These are phyloP conservation scores for Orchesellides sinensis DNA, from an alignment of 2,888 invertebrate genomes.

Conservation along the genomic window DNA sequence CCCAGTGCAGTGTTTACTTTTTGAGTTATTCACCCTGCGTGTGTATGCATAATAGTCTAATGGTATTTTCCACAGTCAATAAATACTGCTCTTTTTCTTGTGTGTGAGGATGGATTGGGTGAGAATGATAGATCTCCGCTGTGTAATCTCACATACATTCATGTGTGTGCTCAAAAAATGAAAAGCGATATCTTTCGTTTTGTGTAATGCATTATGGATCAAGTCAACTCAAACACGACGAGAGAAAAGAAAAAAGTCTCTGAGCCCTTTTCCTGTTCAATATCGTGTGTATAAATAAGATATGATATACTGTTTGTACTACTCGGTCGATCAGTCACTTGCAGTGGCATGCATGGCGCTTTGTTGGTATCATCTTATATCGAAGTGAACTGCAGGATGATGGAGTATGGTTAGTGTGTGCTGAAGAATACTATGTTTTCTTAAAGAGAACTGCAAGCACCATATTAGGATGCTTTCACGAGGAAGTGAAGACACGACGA, in stretches of 20 bases:
- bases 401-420: too few relatives aligned
- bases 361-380: too few relatives aligned
- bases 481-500: too few relatives aligned
- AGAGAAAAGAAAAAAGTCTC: neutral
- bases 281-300: too few relatives aligned
- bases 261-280: too few relatives aligned
- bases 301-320: too few relatives aligned
- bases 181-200: neutral
- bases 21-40: slow-evolving; percentile 24
- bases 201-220: slow-evolving; percentile 9
- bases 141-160: neutral
- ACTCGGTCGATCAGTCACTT: slow-evolving; percentile 11
- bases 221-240: slow-evolving; percentile 18
- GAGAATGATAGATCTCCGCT: slow-evolving; percentile 9
- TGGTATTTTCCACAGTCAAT: slow-evolving; percentile 12
- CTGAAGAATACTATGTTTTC: too few relatives aligned
- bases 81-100: neutral
- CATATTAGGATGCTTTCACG: too few relatives aligned
- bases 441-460: too few relatives aligned
- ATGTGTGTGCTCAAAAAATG: slow-evolving; percentile 17
- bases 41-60: slow-evolving; percentile 14
- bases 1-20: slow-evolving; percentile 19
- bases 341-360: too few relatives aligned
- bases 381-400: too few relatives aligned
- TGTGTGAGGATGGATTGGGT: neutral